These are phyloP conservation scores for Tenthredo scrophulariae DNA, from an alignment of 2,888 invertebrate species.

Conservation along the genomic window DNA sequence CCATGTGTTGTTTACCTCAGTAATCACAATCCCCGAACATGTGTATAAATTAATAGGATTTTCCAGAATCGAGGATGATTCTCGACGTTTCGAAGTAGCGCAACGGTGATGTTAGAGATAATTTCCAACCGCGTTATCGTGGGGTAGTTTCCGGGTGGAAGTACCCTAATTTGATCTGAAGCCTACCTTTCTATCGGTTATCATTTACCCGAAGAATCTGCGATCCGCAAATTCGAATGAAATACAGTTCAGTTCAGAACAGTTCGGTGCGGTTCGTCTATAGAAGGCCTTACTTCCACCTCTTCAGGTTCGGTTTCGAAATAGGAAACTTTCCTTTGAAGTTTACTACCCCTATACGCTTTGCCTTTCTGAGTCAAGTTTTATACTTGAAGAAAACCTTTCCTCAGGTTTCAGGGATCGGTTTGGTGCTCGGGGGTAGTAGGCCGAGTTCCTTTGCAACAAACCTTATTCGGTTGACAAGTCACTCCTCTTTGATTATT, in stretches of 20 bases:
- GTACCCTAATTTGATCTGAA: neutral
- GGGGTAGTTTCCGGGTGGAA: neutral
- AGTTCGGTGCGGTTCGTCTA: neutral
- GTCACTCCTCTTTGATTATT: neutral
- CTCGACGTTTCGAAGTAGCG: neutral
- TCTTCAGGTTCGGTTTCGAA: neutral
- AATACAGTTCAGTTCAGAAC: neutral
- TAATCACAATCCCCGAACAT: neutral
- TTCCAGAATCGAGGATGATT: neutral
- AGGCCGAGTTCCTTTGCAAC: neutral
- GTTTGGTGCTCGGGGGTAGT: neutral
- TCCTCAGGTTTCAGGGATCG: neutral
- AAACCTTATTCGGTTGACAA: neutral
- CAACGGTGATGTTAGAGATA: neutral
- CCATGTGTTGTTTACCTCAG: no score
- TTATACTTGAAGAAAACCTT: neutral
- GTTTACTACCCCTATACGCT: neutral
- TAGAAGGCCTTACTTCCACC: neutral
- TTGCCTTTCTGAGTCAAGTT: neutral
- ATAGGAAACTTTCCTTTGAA: slow-evolving; percentile 10
- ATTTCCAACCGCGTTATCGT: neutral
- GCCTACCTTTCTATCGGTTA: neutral
- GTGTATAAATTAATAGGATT: neutral
- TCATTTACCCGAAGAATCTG: slow-evolving; percentile 3
- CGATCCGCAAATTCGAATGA: slow-evolving; percentile 2